Conservation (phyloP, 1,140 invertebrate genomes). For the Melanaphis sacchari region DNA sequence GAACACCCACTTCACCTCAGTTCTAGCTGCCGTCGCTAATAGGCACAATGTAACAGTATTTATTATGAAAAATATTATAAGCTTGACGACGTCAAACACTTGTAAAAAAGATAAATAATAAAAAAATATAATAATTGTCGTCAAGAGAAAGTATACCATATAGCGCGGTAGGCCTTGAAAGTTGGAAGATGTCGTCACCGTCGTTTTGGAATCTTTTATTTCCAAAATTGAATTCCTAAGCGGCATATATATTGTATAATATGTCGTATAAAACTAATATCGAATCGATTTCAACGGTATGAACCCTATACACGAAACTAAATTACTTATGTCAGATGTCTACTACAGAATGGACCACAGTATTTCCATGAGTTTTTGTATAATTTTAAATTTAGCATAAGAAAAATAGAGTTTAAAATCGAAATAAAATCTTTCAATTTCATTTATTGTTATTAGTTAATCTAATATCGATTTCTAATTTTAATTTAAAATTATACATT, state of each 20-base stretch:
- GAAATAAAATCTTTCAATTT: no score
- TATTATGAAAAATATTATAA: neutral
- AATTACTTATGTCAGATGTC: neutral
- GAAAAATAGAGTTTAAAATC: neutral
- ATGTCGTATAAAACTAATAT: neutral
- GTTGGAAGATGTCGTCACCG: neutral
- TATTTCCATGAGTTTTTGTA: neutral
- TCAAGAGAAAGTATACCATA: neutral
- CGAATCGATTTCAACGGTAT: neutral
- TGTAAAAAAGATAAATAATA: neutral
- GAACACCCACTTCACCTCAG: no score
- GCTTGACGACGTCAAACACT: neutral
- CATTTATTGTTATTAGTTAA: no score
- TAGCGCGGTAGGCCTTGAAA: neutral
- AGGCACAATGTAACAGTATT: neutral
- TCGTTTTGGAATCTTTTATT: constrained; percentile 6
- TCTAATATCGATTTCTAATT: no score
- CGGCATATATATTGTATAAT: neutral
- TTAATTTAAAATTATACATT: no score
- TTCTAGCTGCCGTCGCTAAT: neutral
- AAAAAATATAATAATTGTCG: neutral
- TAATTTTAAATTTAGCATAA: no score
- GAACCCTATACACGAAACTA: neutral
- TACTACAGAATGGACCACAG: neutral
- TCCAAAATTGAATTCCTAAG: neutral